Percentiles rank a stretch among this genome's conserved stretches.
These are phyloP conservation scores for Coregonus ussuriensis DNA, from an alignment of 2,797 vertebrate species.

Conservation along the genomic window DNA sequence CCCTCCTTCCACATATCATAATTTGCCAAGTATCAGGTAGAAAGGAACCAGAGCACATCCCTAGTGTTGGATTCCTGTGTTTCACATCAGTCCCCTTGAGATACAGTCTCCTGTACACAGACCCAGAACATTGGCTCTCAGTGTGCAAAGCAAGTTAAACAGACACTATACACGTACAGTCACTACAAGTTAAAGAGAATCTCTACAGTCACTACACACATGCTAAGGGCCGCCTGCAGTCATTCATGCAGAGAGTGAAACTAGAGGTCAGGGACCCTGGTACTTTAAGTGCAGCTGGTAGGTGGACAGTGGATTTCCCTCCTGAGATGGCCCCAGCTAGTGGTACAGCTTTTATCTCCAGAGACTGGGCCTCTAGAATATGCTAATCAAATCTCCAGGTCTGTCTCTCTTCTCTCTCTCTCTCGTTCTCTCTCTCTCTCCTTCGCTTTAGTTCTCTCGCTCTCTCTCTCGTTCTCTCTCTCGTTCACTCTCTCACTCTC, in stretches of 20 bases:
- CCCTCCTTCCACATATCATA: background rate
- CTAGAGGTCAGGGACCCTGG: background rate
- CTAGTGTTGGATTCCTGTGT: background rate
- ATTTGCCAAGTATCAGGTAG: background rate
- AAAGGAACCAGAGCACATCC: constrained; percentile 1
- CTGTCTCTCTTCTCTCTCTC: background rate
- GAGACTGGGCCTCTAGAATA: background rate
- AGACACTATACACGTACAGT: background rate
- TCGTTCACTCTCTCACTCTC: background rate
- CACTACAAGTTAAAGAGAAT: background rate
- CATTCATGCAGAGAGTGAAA: background rate
- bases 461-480: background rate
- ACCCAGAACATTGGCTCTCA: background rate
- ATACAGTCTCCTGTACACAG: background rate
- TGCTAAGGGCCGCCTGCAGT: background rate
- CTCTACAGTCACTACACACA: background rate
- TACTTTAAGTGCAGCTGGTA: background rate
- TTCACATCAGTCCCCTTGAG: background rate
- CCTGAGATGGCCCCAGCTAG: background rate
- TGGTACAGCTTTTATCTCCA: background rate
- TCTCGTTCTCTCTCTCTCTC: background rate
- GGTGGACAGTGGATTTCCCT: background rate
- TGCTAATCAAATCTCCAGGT: background rate
- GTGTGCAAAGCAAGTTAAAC: background rate
- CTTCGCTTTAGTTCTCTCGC: background rate